Evolutionary conservation across 2,113 vertebrate genomes (phyloP).

Genomic region (Micromys minutus): DNA sequence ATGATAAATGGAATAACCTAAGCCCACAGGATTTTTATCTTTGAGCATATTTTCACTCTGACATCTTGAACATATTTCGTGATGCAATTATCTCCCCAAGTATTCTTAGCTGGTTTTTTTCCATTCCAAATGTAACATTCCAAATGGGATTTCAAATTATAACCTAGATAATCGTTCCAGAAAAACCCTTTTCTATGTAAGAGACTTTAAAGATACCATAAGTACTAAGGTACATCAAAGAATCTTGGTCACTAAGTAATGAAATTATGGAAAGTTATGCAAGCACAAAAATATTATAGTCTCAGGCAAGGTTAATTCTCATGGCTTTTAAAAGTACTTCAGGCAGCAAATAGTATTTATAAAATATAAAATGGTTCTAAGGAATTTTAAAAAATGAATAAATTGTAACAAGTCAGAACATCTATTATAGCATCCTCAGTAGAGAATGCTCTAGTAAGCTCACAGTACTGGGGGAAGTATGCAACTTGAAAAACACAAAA

Average conservation of each 20-base stretch:
- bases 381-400: background rate
- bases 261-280: background rate
- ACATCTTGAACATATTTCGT: slow-evolving; percentile 64
- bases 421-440: background rate
- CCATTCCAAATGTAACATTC: slow-evolving; percentile 20
- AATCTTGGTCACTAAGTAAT: background rate
- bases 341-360: background rate
- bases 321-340: background rate
- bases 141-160: slow-evolving; percentile 22
- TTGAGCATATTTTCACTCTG: slow-evolving; percentile 55
- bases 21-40: slow-evolving; percentile 64
- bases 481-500: background rate
- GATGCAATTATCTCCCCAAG: slow-evolving; percentile 59
- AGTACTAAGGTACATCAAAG: background rate
- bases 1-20: slow-evolving; percentile 64
- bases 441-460: background rate
- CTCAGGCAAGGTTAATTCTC: background rate
- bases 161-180: background rate
- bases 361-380: background rate
- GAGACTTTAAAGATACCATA: background rate
- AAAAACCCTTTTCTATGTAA: background rate
- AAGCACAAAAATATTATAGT: background rate
- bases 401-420: background rate
- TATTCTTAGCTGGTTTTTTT: slow-evolving; percentile 31
- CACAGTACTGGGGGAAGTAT: background rate